Conservation (phyloP, 2,113 vertebrate species). For the Globicephala melas region DNA sequence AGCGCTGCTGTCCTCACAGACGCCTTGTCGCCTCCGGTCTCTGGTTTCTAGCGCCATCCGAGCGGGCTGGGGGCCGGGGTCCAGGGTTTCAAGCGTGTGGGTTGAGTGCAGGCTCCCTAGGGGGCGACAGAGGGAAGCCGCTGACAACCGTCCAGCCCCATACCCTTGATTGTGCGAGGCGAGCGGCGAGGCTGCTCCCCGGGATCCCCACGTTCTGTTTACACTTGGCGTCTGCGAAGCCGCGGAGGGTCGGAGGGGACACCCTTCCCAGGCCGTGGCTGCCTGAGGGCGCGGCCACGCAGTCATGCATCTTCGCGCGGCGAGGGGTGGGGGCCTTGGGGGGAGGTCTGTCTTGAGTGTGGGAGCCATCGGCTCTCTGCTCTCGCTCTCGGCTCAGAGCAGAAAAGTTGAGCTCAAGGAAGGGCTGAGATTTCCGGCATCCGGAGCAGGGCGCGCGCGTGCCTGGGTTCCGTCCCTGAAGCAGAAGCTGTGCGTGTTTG, state of each 20-base stretch:
- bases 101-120: conserved; percentile 30
- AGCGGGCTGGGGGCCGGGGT: background rate
- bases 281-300: background rate
- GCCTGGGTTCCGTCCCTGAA: background rate
- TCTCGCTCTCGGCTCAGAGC: background rate
- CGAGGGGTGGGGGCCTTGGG: background rate
- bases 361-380: background rate
- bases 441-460: too few species aligned
- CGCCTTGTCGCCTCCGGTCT: background rate
- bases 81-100: background rate
- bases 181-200: background rate
- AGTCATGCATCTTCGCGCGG: background rate
- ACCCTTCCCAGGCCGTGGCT: background rate
- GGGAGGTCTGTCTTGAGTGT: background rate
- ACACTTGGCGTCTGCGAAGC: background rate
- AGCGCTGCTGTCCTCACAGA: background rate
- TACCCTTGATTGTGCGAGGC: background rate
- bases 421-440: background rate
- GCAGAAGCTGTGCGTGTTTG: background rate
- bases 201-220: background rate
- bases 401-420: background rate
- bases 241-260: background rate
- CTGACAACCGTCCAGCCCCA: background rate
- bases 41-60: background rate
- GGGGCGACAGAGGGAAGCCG: conserved; percentile 59